phyloP scores from a whole-genome alignment of 2,113 vertebrate genomes.

The Megaleporinus macrocephalus region DNA sequence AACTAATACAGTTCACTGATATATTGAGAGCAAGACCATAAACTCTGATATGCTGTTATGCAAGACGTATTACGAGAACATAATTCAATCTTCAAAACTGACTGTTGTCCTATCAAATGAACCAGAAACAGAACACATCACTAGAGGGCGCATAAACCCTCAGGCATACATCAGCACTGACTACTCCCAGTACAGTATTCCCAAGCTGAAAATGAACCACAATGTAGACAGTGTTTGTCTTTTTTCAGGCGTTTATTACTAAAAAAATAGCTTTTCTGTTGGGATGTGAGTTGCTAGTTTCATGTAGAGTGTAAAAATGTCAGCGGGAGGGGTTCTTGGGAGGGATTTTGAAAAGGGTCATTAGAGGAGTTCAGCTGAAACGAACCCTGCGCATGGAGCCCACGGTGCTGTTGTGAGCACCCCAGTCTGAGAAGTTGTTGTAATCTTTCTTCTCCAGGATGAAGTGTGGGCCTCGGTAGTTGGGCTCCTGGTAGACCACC shows the following conservation, averaged over 20 bases:
- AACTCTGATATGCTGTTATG: not conserved
- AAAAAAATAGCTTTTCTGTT: constrained; percentile 62
- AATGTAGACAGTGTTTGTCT: constrained; percentile 29
- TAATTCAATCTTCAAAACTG: no score
- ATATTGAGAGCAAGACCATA: constrained; percentile 16
- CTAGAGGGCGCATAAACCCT: constrained; percentile 40
- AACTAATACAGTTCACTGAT: constrained; percentile 25
- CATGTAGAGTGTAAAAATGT: constrained; percentile 48
- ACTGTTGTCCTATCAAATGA: not conserved
- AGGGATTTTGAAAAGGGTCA: constrained; percentile 21
- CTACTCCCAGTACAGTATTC: not conserved
- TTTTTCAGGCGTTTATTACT: constrained; percentile 71
- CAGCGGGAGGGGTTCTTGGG: not conserved
- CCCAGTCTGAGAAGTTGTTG: constrained; percentile 79
- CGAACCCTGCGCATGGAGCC: constrained; percentile 76
- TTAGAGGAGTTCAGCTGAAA: constrained; percentile 67
- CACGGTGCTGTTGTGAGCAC: constrained; percentile 75
- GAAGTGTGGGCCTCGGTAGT: constrained; percentile 79
- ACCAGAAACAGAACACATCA: constrained; percentile 7
- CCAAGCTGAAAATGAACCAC: constrained; percentile 29
- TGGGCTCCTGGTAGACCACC: constrained; percentile 79
- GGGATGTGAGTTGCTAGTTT: constrained; percentile 29
- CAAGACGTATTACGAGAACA: not conserved
- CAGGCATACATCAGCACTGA: not conserved
- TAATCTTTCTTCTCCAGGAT: constrained; percentile 77